A percentile compares a stretch with the other conserved stretches of the same genome.
Conservation (phyloP, 2,888 invertebrate genomes). For the Brenthis hecate region DNA sequence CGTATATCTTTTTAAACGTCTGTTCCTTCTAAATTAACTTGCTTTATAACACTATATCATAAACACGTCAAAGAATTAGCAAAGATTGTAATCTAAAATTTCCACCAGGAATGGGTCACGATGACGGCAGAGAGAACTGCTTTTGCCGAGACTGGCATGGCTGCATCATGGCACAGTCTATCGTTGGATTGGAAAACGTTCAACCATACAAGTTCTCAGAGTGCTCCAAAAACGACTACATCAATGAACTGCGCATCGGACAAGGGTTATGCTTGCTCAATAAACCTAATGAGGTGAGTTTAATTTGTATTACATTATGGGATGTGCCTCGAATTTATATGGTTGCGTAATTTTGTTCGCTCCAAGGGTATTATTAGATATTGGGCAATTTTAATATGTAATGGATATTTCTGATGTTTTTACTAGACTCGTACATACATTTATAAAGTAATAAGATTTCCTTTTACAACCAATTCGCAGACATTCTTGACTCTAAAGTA, state of each 20-base stretch:
- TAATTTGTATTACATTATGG: slow-evolving; percentile 3
- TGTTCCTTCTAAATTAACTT: no score
- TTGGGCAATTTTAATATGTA: background rate
- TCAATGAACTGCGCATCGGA: slow-evolving; percentile 92
- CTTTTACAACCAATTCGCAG: background rate
- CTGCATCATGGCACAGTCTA: slow-evolving; percentile 96
- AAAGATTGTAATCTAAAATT: no score
- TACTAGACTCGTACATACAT: background rate
- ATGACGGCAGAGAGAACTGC: slow-evolving; percentile 94
- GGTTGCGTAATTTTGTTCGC: slow-evolving; percentile 5
- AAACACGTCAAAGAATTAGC: no score
- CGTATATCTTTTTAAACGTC: no score
- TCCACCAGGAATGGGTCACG: slow-evolving; percentile 87
- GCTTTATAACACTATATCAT: no score
- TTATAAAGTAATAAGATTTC: background rate
- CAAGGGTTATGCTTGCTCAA: slow-evolving; percentile 96
- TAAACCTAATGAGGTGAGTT: slow-evolving; percentile 93
- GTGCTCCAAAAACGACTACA: slow-evolving; percentile 95
- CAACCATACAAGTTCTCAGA: slow-evolving; percentile 98
- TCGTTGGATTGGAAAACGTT: slow-evolving; percentile 94
- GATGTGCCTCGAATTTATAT: background rate
- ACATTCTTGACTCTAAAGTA: background rate
- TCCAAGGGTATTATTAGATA: background rate
- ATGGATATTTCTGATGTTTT: no score
- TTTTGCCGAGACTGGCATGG: slow-evolving; percentile 97